These are phyloP conservation scores for Drosophila baimaii DNA, from an alignment of 1,140 invertebrate species.

Conservation along the genomic window DNA sequence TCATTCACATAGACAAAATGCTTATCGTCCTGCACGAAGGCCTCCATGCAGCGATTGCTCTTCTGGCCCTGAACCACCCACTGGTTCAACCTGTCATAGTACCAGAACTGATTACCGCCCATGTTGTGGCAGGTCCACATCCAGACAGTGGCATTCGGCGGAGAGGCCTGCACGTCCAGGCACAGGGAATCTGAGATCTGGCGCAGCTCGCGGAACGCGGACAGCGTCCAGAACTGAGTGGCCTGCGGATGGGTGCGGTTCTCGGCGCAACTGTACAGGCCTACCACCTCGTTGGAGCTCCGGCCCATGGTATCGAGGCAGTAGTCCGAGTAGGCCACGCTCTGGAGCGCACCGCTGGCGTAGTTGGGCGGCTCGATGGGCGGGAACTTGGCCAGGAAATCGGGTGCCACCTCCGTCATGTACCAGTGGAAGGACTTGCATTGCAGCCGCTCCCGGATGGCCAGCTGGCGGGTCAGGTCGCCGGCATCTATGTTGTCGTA, in stretches of 20 bases:
- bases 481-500: slow-evolving; percentile 87
- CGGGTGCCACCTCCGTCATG: slow-evolving; percentile 92
- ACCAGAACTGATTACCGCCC: slow-evolving; percentile 92
- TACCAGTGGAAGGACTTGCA: slow-evolving; percentile 95
- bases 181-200: slow-evolving; percentile 86
- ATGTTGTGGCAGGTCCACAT: slow-evolving; percentile 89
- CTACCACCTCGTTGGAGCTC: slow-evolving; percentile 87
- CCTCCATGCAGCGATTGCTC: slow-evolving; percentile 89
- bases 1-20: slow-evolving; percentile 88
- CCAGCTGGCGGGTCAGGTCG: slow-evolving; percentile 88
- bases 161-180: slow-evolving; percentile 89
- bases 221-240: slow-evolving; percentile 77
- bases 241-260: slow-evolving; percentile 63
- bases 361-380: slow-evolving; percentile 90
- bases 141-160: slow-evolving; percentile 88
- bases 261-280: slow-evolving; percentile 78
- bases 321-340: slow-evolving; percentile 87
- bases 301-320: slow-evolving; percentile 91
- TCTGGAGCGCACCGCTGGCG: slow-evolving; percentile 89
- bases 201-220: slow-evolving; percentile 91
- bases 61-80: slow-evolving; percentile 88
- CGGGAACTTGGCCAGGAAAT: slow-evolving; percentile 90
- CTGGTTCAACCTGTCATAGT: slow-evolving; percentile 88
- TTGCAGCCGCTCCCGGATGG: slow-evolving; percentile 87
- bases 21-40: slow-evolving; percentile 75